phyloP scores from a whole-genome alignment of 35 echinoderm and acorn worm genomes.

The Heliocidaris erythrogramma region DNA sequence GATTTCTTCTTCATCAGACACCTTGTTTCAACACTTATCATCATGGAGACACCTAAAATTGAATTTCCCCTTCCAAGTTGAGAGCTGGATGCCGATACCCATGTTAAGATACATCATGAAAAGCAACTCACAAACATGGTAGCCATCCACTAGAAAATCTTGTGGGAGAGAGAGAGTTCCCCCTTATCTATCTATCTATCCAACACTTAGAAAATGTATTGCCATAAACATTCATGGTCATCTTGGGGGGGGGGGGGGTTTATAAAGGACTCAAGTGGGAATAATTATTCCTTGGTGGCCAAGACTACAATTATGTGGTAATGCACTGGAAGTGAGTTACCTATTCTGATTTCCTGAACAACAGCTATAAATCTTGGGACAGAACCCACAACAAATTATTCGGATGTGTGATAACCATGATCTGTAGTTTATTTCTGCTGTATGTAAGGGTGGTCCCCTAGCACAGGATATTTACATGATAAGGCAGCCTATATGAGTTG shows the following conservation, averaged over 20 bases:
- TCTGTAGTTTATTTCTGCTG: neutral
- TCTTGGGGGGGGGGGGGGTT: neutral
- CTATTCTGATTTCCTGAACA: neutral
- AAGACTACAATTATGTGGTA: neutral
- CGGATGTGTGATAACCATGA: neutral
- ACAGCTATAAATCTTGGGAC: neutral
- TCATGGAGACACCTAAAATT: slow-evolving; percentile 34
- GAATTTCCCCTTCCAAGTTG: slow-evolving; percentile 15
- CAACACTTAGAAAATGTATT: neutral
- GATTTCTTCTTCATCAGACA: neutral
- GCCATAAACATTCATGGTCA: neutral
- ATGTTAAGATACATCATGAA: neutral
- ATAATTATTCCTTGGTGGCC: neutral
- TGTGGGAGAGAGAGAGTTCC: neutral
- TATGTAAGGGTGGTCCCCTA: neutral
- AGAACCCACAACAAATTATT: neutral
- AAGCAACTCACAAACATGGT: neutral
- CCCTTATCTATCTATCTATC: neutral
- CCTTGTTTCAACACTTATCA: slow-evolving; percentile 23
- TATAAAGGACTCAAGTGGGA: neutral
- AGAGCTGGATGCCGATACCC: neutral
- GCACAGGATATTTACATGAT: neutral
- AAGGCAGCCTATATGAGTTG: neutral
- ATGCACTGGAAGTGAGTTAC: slow-evolving; percentile 9
- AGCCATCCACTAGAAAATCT: neutral